phyloP scores from a whole-genome alignment of 1,140 invertebrate species.

The Euwallacea similis region DNA sequence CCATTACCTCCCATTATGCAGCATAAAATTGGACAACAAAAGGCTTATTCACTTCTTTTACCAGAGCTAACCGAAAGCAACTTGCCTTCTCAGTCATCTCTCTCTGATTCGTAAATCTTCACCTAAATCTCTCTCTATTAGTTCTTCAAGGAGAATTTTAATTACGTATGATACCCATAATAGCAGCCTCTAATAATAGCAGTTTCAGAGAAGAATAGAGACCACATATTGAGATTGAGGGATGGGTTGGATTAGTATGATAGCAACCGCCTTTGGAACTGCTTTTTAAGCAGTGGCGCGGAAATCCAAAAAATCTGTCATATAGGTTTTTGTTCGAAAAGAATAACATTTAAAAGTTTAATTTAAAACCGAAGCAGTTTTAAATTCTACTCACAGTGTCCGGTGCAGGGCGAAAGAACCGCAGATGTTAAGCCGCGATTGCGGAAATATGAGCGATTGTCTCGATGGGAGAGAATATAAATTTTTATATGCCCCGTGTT shows the following conservation, averaged over 20 bases:
- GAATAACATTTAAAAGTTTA: background rate
- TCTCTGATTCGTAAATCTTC: slow-evolving; percentile 5
- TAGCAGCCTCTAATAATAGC: slow-evolving; percentile 10
- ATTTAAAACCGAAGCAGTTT: background rate
- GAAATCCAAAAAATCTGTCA: background rate
- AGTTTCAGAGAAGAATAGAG: slow-evolving; percentile 12
- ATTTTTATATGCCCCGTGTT: slow-evolving; percentile 17
- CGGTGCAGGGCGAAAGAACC: background rate
- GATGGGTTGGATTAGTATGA: slow-evolving; percentile 8
- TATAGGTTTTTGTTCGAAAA: background rate
- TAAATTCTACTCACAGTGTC: background rate
- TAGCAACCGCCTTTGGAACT: background rate
- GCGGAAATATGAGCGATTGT: slow-evolving; percentile 17
- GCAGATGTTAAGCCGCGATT: slow-evolving; percentile 16
- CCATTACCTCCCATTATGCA: slow-evolving; percentile 21
- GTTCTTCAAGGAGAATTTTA: slow-evolving; percentile 9
- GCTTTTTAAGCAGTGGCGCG: background rate
- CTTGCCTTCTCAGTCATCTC: background rate
- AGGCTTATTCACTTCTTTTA: background rate
- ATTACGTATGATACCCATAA: slow-evolving; percentile 3
- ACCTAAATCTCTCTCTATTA: background rate
- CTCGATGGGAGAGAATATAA: slow-evolving; percentile 18
- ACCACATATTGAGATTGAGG: slow-evolving; percentile 20
- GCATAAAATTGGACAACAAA: slow-evolving; percentile 17
- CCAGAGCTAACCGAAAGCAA: background rate